Base-by-base conservation (phyloP, 2,797 vertebrate species). In the Anguilla obscura region DNA sequence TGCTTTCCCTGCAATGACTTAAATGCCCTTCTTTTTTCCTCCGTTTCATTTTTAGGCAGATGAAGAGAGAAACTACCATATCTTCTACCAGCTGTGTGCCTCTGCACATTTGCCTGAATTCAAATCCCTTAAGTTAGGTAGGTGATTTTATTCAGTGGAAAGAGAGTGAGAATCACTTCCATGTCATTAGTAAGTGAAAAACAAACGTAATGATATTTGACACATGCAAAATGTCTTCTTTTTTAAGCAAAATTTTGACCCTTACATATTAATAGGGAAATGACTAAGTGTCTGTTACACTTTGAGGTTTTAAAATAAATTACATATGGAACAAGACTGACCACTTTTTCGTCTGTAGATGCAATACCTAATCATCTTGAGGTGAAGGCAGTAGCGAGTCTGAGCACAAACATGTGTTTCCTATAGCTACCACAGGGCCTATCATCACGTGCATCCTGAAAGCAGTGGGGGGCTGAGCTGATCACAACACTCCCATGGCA, bases 81-180 rank as follows among this genome's bases (percentile, higher is more conserved):
- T 99, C 91, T 99, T 99, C 94, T 99, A 99, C 93, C 99, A 99
- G 87, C 95, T 99, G 54, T 99, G 98, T 95, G 98, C 98, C 90
- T 99, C 97, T 84, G 96, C 98, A 89, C 95, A 97, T 89, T 92
- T 98, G 91, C 96, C 98, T 0, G 98, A 99, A 93, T 99, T 99
- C 94, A 97, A 97, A 95, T 93, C 94, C 88, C 96, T 99, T 0
- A 96, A 96, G 89, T 96, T 99, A 95, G 97, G 99, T 99, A 24
- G 76, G 69, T 56, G 45, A 60, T 18, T 86, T 45, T 36, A 36
- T 87, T 85, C 84, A 58, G 52, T 24, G 52, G 21, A 24, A 80
- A 21, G 45, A 52, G 60, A 30, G 24, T 9, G 21, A 40, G 30
- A 71, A 18, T 48, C 7, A 48, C 76, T 80, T 45, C 12, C 12